phyloP scores from a whole-genome alignment of 2,797 vertebrate genomes.

The Melanogrammus aeglefinus region DNA sequence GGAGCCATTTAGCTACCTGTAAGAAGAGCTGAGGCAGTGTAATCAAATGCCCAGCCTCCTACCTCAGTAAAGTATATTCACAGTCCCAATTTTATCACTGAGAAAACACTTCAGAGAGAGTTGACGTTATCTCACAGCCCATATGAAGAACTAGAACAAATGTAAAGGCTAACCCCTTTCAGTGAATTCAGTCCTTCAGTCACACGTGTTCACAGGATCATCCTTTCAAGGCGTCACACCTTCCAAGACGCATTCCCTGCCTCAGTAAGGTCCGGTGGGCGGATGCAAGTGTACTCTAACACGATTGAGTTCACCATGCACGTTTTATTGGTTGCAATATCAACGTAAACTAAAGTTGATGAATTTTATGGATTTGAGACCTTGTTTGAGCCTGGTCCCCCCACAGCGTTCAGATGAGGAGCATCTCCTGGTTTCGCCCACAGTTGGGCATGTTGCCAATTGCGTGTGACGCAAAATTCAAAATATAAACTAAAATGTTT shows the following conservation, averaged over 20 bases:
- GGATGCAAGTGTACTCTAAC: neutral
- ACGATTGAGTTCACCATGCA: neutral
- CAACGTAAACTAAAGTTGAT: too few relatives aligned
- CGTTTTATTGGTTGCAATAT: too few relatives aligned
- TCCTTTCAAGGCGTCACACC: neutral
- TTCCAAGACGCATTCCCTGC: neutral
- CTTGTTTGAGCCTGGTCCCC: neutral
- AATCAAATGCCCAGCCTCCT: neutral
- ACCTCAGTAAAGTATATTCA: neutral
- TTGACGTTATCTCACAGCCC: neutral
- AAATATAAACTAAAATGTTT: neutral
- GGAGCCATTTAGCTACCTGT: neutral
- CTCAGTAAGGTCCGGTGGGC: neutral
- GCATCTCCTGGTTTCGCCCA: neutral
- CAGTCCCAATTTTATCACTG: neutral
- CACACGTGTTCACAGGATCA: neutral
- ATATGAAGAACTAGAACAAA: neutral
- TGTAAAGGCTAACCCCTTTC: neutral
- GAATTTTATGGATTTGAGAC: too few relatives aligned
- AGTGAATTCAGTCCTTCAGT: neutral
- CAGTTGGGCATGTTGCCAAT: neutral
- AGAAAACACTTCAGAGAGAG: neutral
- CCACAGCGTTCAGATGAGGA: neutral
- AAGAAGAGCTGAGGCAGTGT: neutral
- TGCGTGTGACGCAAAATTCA: neutral